Conservation (phyloP, 2,888 invertebrate genomes). For the Linnaemya tessellans region DNA sequence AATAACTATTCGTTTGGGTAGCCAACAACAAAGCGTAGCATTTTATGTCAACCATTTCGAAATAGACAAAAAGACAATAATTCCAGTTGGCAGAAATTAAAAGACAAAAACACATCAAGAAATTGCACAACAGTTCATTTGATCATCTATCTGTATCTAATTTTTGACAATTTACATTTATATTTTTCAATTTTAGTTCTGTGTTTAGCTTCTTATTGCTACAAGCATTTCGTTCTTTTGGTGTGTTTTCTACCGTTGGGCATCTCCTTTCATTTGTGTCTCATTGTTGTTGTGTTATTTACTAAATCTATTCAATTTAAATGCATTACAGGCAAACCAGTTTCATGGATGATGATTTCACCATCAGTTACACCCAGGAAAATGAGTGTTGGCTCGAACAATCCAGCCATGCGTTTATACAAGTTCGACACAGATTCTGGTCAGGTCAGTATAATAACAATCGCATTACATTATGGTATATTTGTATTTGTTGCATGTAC, state of each 20-base stretch:
- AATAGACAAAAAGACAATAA: neutral
- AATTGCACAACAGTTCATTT: slow-evolving; percentile 12
- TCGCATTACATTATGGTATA: slow-evolving; percentile 63
- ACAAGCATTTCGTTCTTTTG: neutral
- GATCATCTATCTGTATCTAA: slow-evolving; percentile 32
- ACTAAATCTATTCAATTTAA: slow-evolving; percentile 67
- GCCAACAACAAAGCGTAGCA: slow-evolving; percentile 19
- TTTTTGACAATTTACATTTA: slow-evolving; percentile 28
- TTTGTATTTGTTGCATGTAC: slow-evolving; percentile 41
- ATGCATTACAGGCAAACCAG: slow-evolving; percentile 87
- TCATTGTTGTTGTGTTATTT: slow-evolving; percentile 44
- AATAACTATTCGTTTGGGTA: slow-evolving; percentile 8
- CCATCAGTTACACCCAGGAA: slow-evolving; percentile 95
- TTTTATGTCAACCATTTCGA: slow-evolving; percentile 18
- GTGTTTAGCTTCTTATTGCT: slow-evolving; percentile 22
- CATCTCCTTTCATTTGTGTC: slow-evolving; percentile 9
- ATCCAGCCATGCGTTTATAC: slow-evolving; percentile 94
- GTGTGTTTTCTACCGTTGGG: slow-evolving; percentile 49
- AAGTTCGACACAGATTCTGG: slow-evolving; percentile 94
- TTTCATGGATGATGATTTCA: slow-evolving; percentile 94
- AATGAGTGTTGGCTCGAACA: slow-evolving; percentile 90
- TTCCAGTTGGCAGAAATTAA: neutral
- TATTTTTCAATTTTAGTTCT: slow-evolving; percentile 40
- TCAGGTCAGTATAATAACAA: slow-evolving; percentile 85
- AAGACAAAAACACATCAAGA: slow-evolving; percentile 2